Percentiles rank a stretch among this genome's conserved stretches.
phyloP scores from a whole-genome alignment of 2,888 invertebrate genomes.

The Romanomermis culicivorax region DNA sequence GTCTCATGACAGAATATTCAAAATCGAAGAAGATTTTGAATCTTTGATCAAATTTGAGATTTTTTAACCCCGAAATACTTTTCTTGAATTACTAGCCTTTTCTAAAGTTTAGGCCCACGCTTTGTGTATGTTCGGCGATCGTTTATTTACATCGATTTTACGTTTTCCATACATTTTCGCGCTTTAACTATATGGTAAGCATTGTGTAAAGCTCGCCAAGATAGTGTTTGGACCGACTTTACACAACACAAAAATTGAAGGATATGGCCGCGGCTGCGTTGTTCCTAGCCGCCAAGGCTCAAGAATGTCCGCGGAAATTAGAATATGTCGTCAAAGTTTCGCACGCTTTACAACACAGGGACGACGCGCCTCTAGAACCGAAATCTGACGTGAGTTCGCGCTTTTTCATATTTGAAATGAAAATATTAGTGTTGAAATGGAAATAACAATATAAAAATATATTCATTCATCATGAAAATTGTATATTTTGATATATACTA shows the following conservation, averaged over 20 bases:
- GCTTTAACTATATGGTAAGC: conserved; percentile 62
- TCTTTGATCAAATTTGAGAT: too few species aligned
- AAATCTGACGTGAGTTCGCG: conserved; percentile 48
- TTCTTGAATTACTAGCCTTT: background rate
- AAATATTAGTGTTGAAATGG: background rate
- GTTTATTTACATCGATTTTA: conserved; percentile 99
- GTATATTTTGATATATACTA: background rate
- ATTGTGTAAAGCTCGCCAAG: background rate
- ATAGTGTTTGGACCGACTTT: too few species aligned
- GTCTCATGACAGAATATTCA: too few species aligned
- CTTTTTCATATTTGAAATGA: too few species aligned
- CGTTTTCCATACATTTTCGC: conserved; percentile 86
- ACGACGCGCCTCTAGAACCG: conserved; percentile 34
- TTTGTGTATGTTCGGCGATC: conserved; percentile 42
- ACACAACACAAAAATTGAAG: too few species aligned
- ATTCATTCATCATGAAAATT: too few species aligned
- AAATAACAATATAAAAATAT: too few species aligned
- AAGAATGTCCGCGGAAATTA: conserved; percentile 89
- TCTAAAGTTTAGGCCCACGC: background rate
- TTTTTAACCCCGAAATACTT: too few species aligned
- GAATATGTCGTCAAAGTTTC: conserved; percentile 88
- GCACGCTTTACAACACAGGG: conserved; percentile 57
- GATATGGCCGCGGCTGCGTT: conserved; percentile 79
- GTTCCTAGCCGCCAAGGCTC: conserved; percentile 91
- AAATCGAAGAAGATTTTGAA: too few species aligned